Conservation (phyloP, 2,888 invertebrate species). For the Leucania comma region DNA sequence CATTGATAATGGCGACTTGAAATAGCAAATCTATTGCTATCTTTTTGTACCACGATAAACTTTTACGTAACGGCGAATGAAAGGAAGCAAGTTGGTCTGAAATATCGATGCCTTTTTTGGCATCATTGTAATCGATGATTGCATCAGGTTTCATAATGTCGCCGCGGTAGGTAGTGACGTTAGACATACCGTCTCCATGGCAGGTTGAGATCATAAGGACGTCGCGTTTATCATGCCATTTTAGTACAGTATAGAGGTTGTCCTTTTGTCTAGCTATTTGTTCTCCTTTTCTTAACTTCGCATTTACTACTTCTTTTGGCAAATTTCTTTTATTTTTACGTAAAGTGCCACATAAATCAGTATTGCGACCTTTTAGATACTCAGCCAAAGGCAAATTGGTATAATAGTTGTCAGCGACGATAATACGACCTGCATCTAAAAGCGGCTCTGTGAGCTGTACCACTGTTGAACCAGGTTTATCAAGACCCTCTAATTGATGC, state of each 20-base stretch:
- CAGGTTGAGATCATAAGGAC: slow-evolving; percentile 59
- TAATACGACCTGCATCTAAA: slow-evolving; percentile 48
- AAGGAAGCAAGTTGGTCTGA: neutral
- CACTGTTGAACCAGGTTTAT: slow-evolving; percentile 43
- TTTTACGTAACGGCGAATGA: neutral
- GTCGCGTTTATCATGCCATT: slow-evolving; percentile 53
- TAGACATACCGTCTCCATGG: slow-evolving; percentile 39
- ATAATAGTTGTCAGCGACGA: slow-evolving; percentile 54
- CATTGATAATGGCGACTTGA: neutral
- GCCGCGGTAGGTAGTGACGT: neutral
- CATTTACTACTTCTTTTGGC: slow-evolving; percentile 42
- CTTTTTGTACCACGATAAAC: neutral
- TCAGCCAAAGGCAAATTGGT: slow-evolving; percentile 50
- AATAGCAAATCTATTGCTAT: neutral
- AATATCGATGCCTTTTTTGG: no score
- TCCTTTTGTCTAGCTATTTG: slow-evolving; percentile 51
- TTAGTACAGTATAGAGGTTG: slow-evolving; percentile 55
- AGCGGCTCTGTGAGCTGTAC: slow-evolving; percentile 39
- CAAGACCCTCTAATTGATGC: slow-evolving; percentile 44
- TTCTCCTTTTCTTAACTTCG: slow-evolving; percentile 26
- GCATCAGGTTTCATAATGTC: neutral
- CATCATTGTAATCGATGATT: neutral
- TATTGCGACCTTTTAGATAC: slow-evolving; percentile 45
- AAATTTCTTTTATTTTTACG: slow-evolving; percentile 54
- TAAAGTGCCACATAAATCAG: slow-evolving; percentile 56